Base-by-base conservation (phyloP, 2,888 invertebrate genomes). In the Aelia acuminata region DNA sequence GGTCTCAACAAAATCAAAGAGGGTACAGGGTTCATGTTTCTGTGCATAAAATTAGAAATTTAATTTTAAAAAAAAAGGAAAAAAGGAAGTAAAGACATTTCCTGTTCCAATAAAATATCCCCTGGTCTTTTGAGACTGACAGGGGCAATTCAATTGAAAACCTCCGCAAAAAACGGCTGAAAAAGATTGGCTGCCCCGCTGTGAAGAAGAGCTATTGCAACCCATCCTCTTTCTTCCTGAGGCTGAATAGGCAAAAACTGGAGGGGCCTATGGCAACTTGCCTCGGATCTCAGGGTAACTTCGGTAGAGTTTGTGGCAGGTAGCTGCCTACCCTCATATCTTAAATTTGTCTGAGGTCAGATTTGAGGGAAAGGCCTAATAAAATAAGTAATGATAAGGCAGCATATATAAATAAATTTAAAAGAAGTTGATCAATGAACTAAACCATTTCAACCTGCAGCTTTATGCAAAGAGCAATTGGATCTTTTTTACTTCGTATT, bases 161-260 rank as follows among this genome's bases (percentile, higher is more conserved):
- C 26, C 57, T 26, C 1, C 1, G 57, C 26, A 70, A 35, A 70
- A 70, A 70, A 18, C 7, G 63, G 7, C 15, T 70, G 35, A 70
- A 70, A 70, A 35, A 70, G 63, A 70, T 70, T 70, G 18, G 63
- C 10, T 26, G 31, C 63, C 2, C 63, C 20, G 18, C 35, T 1
- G 63, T 70, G 63, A 70, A 70, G 63, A 70, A 70, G 63, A 70
- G 63, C 4, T 22, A 70, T 70, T 18, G 63, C 63, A 35, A 70
- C 31, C 63, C 63, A 35, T 70, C 63, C 31, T 18, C 31, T 70
- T 70, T 70, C 63, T 70, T 70, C 18, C 63, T 1, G 15, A 35
- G 63, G 35, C 63, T 70, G 63, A 70, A 10, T 70, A 70, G 63
- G 63, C 63, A 70, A 70, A 70, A 70, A 70, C 63, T 35, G 18